These are phyloP conservation scores for Ceyx cyanopectus DNA, from an alignment of 2,113 vertebrate genomes.

Conservation along the genomic window DNA sequence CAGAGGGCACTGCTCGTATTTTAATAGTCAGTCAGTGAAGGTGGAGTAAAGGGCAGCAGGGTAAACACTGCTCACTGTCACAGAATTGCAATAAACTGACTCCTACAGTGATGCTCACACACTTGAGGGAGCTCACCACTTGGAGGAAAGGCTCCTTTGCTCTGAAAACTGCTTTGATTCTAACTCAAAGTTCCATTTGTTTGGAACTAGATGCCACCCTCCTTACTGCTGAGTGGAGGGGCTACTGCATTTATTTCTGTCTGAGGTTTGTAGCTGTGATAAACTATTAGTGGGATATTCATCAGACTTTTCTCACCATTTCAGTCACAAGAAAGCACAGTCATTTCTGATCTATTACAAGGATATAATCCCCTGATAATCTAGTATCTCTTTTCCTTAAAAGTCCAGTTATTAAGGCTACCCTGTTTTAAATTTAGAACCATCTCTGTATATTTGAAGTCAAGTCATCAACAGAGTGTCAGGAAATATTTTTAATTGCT, in stretches of 20 bases:
- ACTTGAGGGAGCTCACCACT: neutral
- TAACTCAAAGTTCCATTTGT: neutral
- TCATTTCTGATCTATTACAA: neutral
- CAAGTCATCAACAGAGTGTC: neutral
- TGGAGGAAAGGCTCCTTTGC: neutral
- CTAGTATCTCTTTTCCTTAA: neutral
- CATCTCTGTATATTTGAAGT: neutral
- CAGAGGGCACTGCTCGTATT: neutral
- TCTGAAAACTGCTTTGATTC: neutral
- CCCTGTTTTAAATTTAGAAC: neutral
- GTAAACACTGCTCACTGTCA: neutral
- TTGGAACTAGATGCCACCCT: neutral
- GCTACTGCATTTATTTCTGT: neutral
- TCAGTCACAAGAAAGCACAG: neutral
- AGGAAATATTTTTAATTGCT: neutral
- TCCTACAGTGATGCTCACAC: neutral
- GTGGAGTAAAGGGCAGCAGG: neutral
- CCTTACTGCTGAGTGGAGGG: neutral
- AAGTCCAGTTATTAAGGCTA: neutral
- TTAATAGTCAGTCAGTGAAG: neutral
- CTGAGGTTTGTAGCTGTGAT: neutral
- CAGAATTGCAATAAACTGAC: neutral
- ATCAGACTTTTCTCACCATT: neutral
- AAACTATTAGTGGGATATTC: neutral
- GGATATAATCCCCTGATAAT: neutral